Percentiles rank a stretch among this genome's conserved stretches.
These are phyloP conservation scores for Hemithea aestivaria DNA, from an alignment of 2,888 invertebrate species.

Conservation along the genomic window DNA sequence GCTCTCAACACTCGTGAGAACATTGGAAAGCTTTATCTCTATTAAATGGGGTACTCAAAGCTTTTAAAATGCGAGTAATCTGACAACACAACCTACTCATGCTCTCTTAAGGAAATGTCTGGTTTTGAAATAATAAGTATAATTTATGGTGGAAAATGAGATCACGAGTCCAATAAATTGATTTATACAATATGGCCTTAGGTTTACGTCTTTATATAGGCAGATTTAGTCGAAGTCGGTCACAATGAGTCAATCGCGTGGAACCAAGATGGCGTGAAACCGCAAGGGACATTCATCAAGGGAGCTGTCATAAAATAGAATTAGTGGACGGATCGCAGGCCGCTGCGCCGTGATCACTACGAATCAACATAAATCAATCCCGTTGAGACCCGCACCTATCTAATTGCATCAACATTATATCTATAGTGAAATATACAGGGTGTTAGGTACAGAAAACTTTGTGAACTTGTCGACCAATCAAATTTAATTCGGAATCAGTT, in stretches of 20 bases:
- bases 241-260: conserved; percentile 50
- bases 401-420: conserved; percentile 50
- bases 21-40: conserved; percentile 16
- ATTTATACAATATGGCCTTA: too few species aligned
- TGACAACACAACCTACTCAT: too few species aligned
- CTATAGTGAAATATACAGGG: conserved; percentile 10
- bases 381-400: conserved; percentile 65
- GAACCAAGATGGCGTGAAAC: conserved; percentile 54
- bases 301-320: conserved; percentile 64
- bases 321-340: conserved; percentile 61
- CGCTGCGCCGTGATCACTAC: conserved; percentile 59
- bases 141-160: neutral
- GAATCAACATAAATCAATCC: conserved; percentile 76
- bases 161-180: too few species aligned
- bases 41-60: conserved; percentile 8
- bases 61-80: too few species aligned
- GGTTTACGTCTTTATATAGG: conserved; percentile 4
- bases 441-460: conserved; percentile 1
- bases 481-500: too few species aligned
- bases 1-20: conserved; percentile 35
- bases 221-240: conserved; percentile 18
- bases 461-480: too few species aligned
- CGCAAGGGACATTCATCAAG: conserved; percentile 57
- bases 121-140: conserved; percentile 1
- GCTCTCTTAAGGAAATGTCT: too few species aligned